phyloP scores from a whole-genome alignment of 2,888 invertebrate species.

The Melanophora roralis region DNA sequence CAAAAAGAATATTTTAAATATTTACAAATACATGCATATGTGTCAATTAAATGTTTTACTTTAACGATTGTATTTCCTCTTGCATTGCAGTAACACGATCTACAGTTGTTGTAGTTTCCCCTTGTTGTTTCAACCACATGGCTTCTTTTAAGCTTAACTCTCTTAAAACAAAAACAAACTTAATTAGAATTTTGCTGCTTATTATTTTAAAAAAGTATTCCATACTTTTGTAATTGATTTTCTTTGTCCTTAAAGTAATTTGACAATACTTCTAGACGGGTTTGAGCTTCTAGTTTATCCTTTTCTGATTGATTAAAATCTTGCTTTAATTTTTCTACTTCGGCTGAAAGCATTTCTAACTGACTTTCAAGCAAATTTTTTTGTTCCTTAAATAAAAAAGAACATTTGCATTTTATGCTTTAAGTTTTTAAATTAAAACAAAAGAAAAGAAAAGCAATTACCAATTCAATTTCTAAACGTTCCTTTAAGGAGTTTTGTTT shows the following conservation, averaged over 20 bases:
- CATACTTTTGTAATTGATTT: slow-evolving; percentile 89
- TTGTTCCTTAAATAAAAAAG: slow-evolving; percentile 70
- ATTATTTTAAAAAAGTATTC: background rate
- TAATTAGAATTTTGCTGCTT: background rate
- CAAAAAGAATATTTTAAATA: no score
- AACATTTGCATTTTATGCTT: background rate
- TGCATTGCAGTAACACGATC: slow-evolving; percentile 87
- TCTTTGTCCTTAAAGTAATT: slow-evolving; percentile 95
- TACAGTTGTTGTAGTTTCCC: slow-evolving; percentile 87
- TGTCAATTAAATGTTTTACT: no score
- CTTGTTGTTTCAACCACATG: slow-evolving; percentile 87
- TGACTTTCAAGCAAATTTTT: slow-evolving; percentile 77
- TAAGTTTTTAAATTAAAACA: background rate
- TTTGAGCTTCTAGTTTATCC: slow-evolving; percentile 86
- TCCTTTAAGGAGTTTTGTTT: slow-evolving; percentile 79
- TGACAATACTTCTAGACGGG: slow-evolving; percentile 89
- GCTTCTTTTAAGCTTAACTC: slow-evolving; percentile 87
- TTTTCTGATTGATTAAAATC: slow-evolving; percentile 83
- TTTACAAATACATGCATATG: no score
- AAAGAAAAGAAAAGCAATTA: slow-evolving; percentile 44
- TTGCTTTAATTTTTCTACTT: slow-evolving; percentile 79
- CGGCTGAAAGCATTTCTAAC: slow-evolving; percentile 76
- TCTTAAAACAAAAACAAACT: slow-evolving; percentile 77
- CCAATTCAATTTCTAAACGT: slow-evolving; percentile 77
- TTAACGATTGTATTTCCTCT: slow-evolving; percentile 87